Evolutionary conservation across 2,888 invertebrate genomes (phyloP), one percentile per base, ranked within the genome.

Genomic region (Archips xylosteana): DNA sequence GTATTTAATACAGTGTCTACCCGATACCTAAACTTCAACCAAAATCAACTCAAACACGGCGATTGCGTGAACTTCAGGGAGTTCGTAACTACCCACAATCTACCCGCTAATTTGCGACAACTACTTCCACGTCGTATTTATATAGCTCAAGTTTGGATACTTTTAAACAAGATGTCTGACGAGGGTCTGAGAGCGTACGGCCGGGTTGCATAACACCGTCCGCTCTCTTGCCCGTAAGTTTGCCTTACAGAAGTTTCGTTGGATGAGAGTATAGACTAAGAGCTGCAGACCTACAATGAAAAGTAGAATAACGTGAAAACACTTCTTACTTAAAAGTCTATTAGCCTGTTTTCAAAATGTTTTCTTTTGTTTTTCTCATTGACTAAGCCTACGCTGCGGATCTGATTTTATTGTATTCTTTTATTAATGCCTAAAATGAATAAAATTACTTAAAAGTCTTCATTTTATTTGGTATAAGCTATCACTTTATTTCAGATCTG

Each of bases 151-250:
- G 45, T 62, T 62, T 62, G n/a, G n/a, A 49, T 23, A 57, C 57
- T 13, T 61, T 61, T 62, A 45, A 15, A 45, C 62, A 45, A 62
- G 62, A 61, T 61, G 61, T 39, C 61, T 10, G 61, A 61, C 39
- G 8, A 42, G 62, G 62, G 42, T 62, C 42, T 23, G 15, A 13
- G 8, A 9, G 2, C 62, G 45, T 39, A 42, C 45, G 23, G 5
- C 42, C 6, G 23, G 62, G 34, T 70, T 63, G 45, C 70, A 70
- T 63, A 63, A 63, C 63, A 8, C 45, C 45, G 63, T 34, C 63
- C 63, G 63, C 63, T 70, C 62, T 62, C 70, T 63, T 45, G 45
- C 13, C 32, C 61, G 23, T 23, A 23, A 23, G 23, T 60, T 32
- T 70, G 51, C 63, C 63, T 70, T 57, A 70, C 54, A 45, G 23